Percentiles rank a stretch among this genome's conserved stretches.
phyloP scores from a whole-genome alignment of 2,797 vertebrate species.

The Limnodromus scolopaceus region DNA sequence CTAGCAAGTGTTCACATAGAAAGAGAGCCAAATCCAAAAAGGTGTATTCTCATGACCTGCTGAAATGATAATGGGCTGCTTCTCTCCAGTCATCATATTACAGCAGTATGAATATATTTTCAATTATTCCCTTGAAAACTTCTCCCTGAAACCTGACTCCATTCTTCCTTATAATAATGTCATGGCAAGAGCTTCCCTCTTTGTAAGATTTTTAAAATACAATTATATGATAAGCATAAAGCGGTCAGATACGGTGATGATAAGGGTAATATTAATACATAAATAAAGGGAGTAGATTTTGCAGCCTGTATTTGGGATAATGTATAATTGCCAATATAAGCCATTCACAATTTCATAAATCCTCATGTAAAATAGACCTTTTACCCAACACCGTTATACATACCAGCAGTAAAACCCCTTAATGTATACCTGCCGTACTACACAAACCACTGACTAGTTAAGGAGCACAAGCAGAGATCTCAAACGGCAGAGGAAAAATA shows the following conservation, averaged over 20 bases:
- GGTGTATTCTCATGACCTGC: not conserved
- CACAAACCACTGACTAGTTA: not conserved
- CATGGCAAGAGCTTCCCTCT: not conserved
- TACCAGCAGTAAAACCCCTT: not conserved
- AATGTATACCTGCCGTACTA: not conserved
- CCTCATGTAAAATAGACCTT: not conserved
- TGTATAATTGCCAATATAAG: not conserved
- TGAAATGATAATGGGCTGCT: not conserved
- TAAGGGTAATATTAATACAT: not conserved
- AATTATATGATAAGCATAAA: not conserved
- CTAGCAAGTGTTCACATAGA: not conserved
- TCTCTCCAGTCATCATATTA: not conserved
- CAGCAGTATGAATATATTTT: not conserved
- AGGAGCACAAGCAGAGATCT: not conserved
- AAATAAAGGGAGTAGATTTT: not conserved
- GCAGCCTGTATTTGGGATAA: not conserved
- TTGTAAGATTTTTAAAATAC: not conserved
- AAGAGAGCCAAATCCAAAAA: not conserved
- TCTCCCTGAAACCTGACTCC: not conserved
- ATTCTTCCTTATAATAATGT: not conserved
- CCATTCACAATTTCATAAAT: not conserved
- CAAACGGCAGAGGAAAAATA: not conserved
- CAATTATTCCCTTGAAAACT: not conserved
- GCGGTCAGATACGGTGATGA: not conserved
- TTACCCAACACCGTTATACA: not conserved